These are phyloP conservation scores for Synanthedon tipuliformis DNA, from an alignment of 2,888 invertebrate species.

Conservation along the genomic window DNA sequence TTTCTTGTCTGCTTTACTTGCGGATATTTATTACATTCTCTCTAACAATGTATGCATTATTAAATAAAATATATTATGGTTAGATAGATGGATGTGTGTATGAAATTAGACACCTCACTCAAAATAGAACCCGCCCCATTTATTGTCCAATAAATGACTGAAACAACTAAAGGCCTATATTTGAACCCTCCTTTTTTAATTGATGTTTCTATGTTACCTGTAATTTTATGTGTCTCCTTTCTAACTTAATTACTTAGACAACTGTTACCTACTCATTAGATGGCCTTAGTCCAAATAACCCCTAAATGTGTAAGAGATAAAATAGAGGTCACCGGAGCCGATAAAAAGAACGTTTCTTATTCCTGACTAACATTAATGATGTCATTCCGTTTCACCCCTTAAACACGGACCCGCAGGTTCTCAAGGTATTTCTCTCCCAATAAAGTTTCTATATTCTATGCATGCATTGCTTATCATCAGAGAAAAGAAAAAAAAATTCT, in stretches of 20 bases:
- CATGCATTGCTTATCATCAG: constrained; percentile 41
- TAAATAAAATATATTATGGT: background rate
- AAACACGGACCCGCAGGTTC: constrained; percentile 71
- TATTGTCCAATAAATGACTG: constrained; percentile 22
- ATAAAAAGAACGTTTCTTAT: constrained; percentile 35
- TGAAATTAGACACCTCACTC: background rate
- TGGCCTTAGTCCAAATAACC: constrained; percentile 18
- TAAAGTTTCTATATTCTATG: constrained; percentile 60
- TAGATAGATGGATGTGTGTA: background rate
- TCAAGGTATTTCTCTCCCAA: constrained; percentile 70
- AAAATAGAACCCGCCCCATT: constrained; percentile 19
- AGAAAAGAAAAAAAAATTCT: constrained; percentile 21
- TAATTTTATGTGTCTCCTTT: constrained; percentile 43
- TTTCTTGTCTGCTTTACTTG: too few species aligned
- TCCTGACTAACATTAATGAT: constrained; percentile 64
- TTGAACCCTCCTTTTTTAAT: constrained; percentile 42
- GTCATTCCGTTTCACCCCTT: constrained; percentile 65
- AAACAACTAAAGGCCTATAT: constrained; percentile 29
- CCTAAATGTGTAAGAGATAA: constrained; percentile 22
- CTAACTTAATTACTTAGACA: constrained; percentile 25
- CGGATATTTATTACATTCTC: background rate
- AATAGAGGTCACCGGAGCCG: constrained; percentile 57
- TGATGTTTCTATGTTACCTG: constrained; percentile 58
- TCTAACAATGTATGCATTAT: background rate
- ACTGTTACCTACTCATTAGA: constrained; percentile 17